A percentile compares a stretch with the other conserved stretches of the same genome.
Conservation (phyloP, 2,113 vertebrate genomes). For the Xiphophorus couchianus region DNA sequence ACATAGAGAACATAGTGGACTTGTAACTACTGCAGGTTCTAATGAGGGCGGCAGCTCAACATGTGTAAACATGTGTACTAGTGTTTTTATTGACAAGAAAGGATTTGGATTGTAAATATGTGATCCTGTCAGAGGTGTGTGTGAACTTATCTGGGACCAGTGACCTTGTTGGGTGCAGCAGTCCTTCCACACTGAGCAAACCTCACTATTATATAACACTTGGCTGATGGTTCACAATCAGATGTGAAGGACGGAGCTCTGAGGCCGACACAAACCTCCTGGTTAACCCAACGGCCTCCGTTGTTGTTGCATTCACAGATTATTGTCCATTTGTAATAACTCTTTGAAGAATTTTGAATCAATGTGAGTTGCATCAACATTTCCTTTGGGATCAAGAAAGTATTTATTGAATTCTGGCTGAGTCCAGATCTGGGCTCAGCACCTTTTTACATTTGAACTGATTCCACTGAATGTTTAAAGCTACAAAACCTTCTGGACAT, state of each 20-base stretch:
- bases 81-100: not conserved
- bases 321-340: no score
- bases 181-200: not conserved
- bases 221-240: not conserved
- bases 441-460: no score
- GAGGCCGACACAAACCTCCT: no score
- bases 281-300: no score
- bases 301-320: no score
- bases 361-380: no score
- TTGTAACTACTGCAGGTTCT: not conserved
- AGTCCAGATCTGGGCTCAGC: no score
- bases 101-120: not conserved
- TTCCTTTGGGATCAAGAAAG: no score
- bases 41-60: not conserved
- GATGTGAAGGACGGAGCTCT: not conserved
- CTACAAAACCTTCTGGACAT: no score
- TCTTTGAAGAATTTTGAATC: no score
- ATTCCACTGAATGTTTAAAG: no score
- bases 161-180: not conserved
- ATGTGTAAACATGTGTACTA: not conserved
- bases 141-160: not conserved
- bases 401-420: no score
- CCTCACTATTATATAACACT: not conserved
- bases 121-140: not conserved
- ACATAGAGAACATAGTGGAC: slow-evolving; percentile 63